These are phyloP conservation scores for Acrocephalus arundinaceus DNA, from an alignment of 2,113 vertebrate genomes.

Conservation along the genomic window DNA sequence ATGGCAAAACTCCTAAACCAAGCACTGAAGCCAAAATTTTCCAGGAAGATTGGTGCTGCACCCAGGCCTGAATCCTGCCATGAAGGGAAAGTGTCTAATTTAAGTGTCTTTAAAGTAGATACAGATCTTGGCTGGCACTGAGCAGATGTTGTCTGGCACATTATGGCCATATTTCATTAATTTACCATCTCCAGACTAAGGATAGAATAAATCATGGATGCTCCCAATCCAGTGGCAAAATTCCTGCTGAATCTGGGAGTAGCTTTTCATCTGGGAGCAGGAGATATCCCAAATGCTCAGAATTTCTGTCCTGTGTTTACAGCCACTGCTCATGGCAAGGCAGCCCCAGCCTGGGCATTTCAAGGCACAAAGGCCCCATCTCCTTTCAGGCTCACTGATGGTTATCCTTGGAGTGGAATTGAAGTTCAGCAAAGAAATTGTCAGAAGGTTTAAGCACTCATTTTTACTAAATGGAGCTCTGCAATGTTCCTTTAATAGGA, in stretches of 20 bases:
- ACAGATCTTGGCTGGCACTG: background rate
- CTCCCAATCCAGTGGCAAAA: background rate
- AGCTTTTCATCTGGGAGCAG: background rate
- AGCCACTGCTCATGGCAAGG: background rate
- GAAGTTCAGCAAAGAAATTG: conserved; percentile 48
- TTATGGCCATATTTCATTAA: background rate
- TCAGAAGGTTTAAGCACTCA: conserved; percentile 37
- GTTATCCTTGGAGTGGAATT: conserved; percentile 49
- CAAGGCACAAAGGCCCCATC: background rate
- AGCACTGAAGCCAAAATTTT: background rate
- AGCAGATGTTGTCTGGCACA: background rate
- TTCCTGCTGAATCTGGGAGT: background rate
- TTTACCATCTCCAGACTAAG: background rate
- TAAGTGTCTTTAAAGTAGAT: background rate
- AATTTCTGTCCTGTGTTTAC: background rate
- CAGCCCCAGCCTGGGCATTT: background rate
- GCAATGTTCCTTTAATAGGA: conserved; percentile 43
- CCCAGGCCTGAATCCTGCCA: background rate
- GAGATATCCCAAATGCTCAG: background rate
- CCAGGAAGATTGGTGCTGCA: background rate
- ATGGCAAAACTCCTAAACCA: background rate
- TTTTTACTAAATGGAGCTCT: conserved; percentile 61
- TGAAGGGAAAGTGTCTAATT: background rate
- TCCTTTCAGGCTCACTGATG: background rate
- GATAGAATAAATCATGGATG: background rate